phyloP scores from a whole-genome alignment of 30 jellyfish, hydroid and myxozoan genomes.

The Rhopilema esculentum region DNA sequence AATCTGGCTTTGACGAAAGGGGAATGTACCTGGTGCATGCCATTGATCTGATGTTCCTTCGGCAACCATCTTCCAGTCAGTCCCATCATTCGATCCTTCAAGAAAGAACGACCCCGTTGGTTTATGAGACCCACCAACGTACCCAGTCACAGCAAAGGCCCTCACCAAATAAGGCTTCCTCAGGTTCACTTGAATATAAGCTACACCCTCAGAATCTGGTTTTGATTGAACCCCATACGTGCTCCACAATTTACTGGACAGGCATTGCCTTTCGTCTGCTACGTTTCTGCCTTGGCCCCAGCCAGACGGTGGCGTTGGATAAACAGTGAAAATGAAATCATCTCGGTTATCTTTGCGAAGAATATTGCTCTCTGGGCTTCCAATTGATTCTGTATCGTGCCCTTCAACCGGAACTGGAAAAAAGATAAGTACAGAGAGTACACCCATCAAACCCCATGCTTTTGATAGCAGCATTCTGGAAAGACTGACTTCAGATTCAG shows the following conservation, averaged over 20 bases:
- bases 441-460: neutral
- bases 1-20: conserved; percentile 14
- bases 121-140: conserved; percentile 29
- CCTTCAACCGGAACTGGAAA: neutral
- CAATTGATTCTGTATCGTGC: neutral
- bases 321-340: neutral
- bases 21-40: conserved; percentile 41
- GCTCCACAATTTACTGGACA: neutral
- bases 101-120: conserved; percentile 35
- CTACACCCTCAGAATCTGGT: conserved; percentile 31
- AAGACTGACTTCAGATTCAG: too few relatives aligned
- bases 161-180: conserved; percentile 12
- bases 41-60: conserved; percentile 10
- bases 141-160: conserved; percentile 42
- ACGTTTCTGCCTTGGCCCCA: conserved; percentile 21
- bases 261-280: conserved; percentile 11
- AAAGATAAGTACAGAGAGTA: neutral
- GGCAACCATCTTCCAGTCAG: conserved; percentile 42
- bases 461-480: neutral
- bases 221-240: conserved; percentile 1
- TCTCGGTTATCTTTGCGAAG: neutral
- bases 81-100: conserved; percentile 33
- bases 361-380: conserved; percentile 7
- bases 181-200: conserved; percentile 17
- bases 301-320: neutral